Evolutionary conservation across 2,888 invertebrate species (phyloP).

Genomic region (Loripinus fragilis): DNA sequence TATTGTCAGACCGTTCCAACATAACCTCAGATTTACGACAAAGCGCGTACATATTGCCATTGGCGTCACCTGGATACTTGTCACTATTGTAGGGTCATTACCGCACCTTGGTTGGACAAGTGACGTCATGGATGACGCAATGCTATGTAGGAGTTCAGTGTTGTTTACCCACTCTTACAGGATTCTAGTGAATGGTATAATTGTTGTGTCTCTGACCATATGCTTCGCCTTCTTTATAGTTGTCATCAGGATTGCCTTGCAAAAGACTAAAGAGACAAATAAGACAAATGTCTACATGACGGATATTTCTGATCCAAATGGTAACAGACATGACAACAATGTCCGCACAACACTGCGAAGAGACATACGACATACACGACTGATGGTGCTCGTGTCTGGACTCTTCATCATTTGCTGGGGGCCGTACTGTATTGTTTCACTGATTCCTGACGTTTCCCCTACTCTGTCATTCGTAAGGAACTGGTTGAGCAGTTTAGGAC

Average conservation of each 20-base stretch:
- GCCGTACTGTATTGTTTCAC: slow-evolving; percentile 26
- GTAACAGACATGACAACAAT: neutral
- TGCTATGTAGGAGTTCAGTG: neutral
- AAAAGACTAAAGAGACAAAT: neutral
- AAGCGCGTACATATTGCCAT: neutral
- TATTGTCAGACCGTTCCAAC: slow-evolving; percentile 7
- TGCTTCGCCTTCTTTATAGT: slow-evolving; percentile 6
- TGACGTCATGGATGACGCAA: neutral
- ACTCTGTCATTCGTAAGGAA: slow-evolving; percentile 1
- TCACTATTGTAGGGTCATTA: neutral
- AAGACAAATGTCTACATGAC: neutral
- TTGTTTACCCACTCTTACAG: neutral
- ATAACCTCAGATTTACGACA: neutral
- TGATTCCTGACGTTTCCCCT: neutral
- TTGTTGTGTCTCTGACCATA: neutral
- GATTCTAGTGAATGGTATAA: neutral
- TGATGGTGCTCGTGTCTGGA: slow-evolving; percentile 25
- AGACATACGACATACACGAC: slow-evolving; percentile 17
- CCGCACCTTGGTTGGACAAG: neutral
- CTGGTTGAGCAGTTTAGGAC: slow-evolving; percentile 18
- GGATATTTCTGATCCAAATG: too few relatives aligned
- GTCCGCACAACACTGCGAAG: neutral
- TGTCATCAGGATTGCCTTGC: neutral
- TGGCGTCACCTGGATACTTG: neutral
- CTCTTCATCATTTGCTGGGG: slow-evolving; percentile 21